phyloP scores from a whole-genome alignment of 2,113 vertebrate species.

The Larimichthys polyactis region DNA sequence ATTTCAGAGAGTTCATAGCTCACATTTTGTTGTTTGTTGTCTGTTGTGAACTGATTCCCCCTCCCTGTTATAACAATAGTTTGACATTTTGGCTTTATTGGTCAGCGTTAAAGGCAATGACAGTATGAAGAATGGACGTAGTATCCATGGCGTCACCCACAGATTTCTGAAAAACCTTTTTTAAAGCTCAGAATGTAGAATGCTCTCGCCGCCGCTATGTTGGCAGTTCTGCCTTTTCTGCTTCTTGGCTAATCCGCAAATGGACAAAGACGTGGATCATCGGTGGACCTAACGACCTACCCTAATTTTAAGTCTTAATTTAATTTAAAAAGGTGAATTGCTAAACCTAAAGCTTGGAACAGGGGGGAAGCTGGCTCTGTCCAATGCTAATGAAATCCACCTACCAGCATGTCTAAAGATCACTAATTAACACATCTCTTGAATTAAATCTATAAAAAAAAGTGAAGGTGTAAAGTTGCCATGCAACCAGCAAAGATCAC shows the following conservation, averaged over 20 bases:
- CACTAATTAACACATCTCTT: background rate
- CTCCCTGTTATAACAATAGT: background rate
- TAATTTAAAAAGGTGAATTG: too few relatives aligned
- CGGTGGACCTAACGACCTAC: too few relatives aligned
- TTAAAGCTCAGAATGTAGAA: too few relatives aligned
- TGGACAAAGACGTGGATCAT: too few relatives aligned
- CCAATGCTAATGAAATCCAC: background rate
- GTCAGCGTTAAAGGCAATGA: background rate
- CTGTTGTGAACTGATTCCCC: background rate
- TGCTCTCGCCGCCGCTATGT: too few relatives aligned
- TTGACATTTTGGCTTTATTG: background rate
- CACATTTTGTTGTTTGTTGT: conserved; percentile 13
- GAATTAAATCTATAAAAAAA: background rate
- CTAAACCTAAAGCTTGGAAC: background rate
- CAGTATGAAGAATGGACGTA: too few relatives aligned
- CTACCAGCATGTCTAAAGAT: background rate
- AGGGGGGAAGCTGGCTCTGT: too few relatives aligned
- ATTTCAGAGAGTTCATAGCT: background rate
- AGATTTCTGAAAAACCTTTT: too few relatives aligned
- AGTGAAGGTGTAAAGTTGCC: background rate
- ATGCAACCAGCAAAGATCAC: background rate
- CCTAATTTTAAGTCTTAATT: too few relatives aligned
- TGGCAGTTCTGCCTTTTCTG: too few relatives aligned
- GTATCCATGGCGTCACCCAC: too few relatives aligned
- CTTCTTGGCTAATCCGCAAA: too few relatives aligned